Percentiles rank a stretch among this genome's conserved stretches.
These are phyloP conservation scores for Morelia viridis DNA, from an alignment of 2,797 vertebrate species.

Conservation along the genomic window DNA sequence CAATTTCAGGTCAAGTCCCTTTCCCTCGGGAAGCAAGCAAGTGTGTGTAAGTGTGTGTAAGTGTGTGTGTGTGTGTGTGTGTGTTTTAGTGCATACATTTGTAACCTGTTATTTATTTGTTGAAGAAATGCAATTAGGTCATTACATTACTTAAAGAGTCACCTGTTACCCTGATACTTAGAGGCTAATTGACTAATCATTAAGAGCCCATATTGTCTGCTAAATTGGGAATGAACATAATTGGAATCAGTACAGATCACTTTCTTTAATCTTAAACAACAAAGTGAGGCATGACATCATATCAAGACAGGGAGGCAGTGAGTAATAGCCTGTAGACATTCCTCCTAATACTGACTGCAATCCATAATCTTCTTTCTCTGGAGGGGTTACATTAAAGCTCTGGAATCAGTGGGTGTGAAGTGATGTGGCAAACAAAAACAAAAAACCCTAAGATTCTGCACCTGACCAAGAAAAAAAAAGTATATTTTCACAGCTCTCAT, in stretches of 20 bases:
- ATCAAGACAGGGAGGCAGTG: slow-evolving; percentile 3
- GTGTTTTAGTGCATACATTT: neutral
- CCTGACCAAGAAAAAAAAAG: neutral
- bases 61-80: too few species aligned
- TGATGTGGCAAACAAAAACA: neutral
- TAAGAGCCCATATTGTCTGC: slow-evolving; percentile 30
- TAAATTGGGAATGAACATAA: slow-evolving; percentile 25
- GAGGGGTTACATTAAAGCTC: neutral
- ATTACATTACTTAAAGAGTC: slow-evolving; percentile 29
- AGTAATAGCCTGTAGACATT: slow-evolving; percentile 1
- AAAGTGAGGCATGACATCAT: slow-evolving; percentile 21
- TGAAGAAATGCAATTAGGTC: slow-evolving; percentile 28
- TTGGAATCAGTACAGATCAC: slow-evolving; percentile 33
- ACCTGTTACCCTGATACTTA: slow-evolving; percentile 14
- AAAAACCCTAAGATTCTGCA: neutral
- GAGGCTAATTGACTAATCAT: slow-evolving; percentile 36
- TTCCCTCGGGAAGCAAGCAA: neutral
- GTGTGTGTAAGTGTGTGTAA: too few species aligned
- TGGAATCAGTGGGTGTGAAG: neutral
- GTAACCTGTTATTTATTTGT: slow-evolving; percentile 28
- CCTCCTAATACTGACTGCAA: neutral
- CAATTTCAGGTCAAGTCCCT: neutral
- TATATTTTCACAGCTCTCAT: neutral
- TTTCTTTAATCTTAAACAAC: slow-evolving; percentile 8
- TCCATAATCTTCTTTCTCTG: neutral